Evolutionary conservation across 2,797 vertebrate genomes (phyloP).

Genomic region (Falco columbarius): DNA sequence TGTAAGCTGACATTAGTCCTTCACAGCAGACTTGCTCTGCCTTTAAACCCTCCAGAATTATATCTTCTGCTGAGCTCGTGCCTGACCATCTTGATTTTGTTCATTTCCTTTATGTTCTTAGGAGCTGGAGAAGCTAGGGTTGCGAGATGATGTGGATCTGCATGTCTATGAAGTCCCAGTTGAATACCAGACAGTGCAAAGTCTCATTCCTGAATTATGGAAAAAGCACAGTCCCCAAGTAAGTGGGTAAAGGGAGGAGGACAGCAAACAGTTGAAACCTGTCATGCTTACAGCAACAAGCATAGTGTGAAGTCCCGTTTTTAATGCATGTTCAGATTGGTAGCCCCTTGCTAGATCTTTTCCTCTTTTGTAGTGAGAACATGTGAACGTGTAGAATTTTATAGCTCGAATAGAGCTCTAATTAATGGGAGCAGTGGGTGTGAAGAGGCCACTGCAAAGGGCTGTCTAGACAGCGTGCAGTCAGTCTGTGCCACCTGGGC

Average conservation of each 20-base stretch:
- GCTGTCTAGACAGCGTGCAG: background rate
- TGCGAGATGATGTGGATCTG: constrained; percentile 86
- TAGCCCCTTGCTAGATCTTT: background rate
- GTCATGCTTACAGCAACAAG: rapidly evolving
- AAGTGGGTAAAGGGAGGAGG: constrained; percentile 27
- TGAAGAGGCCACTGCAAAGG: background rate
- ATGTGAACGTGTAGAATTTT: background rate
- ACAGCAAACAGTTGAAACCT: background rate
- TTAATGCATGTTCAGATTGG: rapidly evolving
- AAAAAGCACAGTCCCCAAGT: constrained; percentile 90
- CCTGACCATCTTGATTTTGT: background rate
- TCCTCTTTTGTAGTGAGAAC: background rate
- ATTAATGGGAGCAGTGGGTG: background rate
- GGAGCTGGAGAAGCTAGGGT: constrained; percentile 90
- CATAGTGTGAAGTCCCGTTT: rapidly evolving
- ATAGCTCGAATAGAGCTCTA: background rate
- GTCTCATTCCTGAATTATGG: constrained; percentile 89
- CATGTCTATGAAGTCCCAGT: constrained; percentile 91
- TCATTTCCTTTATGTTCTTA: constrained; percentile 41
- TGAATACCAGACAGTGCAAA: constrained; percentile 90
- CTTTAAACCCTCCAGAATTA: background rate
- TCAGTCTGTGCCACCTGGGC: background rate
- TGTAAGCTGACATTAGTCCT: background rate
- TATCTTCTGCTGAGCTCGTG: background rate
- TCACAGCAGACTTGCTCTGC: background rate